Conservation (phyloP, 2,888 invertebrate species). For the Andrena praecox region DNA sequence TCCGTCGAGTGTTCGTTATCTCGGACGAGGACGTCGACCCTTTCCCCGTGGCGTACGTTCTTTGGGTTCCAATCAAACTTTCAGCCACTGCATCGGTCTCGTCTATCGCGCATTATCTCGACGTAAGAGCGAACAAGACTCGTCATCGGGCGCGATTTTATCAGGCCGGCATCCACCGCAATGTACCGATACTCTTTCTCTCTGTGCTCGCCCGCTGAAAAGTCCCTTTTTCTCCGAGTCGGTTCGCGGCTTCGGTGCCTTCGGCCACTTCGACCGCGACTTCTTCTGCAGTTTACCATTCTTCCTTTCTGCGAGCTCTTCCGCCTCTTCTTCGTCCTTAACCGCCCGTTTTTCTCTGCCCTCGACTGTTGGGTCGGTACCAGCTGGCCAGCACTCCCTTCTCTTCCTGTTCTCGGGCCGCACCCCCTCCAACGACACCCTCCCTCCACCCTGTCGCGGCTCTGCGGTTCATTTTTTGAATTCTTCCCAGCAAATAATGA, state of each 20-base stretch:
- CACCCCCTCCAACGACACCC: background rate
- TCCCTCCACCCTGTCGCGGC: conserved; percentile 10
- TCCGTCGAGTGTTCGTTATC: background rate
- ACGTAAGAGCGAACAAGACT: background rate
- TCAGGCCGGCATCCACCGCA: conserved; percentile 18
- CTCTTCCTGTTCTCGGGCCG: conserved; percentile 23
- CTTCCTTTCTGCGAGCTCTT: conserved; percentile 60
- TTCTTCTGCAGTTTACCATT: conserved; percentile 61
- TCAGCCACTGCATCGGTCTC: conserved; percentile 4
- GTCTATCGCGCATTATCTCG: conserved; percentile 3
- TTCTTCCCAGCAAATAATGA: conserved; percentile 59
- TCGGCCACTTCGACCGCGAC: conserved; percentile 39
- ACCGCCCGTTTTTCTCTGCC: conserved; percentile 45
- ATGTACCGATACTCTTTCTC: background rate
- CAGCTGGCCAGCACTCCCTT: conserved; percentile 36
- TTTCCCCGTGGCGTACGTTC: background rate
- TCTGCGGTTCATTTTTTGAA: conserved; percentile 64
- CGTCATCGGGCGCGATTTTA: conserved; percentile 21
- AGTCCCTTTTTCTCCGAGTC: conserved; percentile 33
- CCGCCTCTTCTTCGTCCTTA: conserved; percentile 59
- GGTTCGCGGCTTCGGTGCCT: conserved; percentile 30
- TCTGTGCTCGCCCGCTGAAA: background rate
- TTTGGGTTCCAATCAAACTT: background rate
- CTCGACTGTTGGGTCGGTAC: conserved; percentile 7
- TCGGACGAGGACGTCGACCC: background rate